phyloP scores from a whole-genome alignment of 2,888 invertebrate species.

The Zaprionus obscuricornis region DNA sequence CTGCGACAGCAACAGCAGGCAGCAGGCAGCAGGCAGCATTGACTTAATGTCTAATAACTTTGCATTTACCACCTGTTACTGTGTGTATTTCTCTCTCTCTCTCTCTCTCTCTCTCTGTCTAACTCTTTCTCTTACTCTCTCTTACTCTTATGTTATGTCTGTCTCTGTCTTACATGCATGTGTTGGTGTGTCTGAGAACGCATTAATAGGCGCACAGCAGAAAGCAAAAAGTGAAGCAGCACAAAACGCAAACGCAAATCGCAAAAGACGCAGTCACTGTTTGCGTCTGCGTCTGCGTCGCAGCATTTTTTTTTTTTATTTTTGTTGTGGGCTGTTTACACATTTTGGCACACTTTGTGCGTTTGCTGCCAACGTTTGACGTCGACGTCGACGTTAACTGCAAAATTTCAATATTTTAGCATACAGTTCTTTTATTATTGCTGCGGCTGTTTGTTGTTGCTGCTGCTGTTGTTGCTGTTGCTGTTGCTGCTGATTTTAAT shows the following conservation, averaged over 20 bases:
- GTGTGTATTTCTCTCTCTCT: conserved; percentile 7
- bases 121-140: too few relatives aligned
- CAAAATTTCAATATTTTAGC: conserved; percentile 52
- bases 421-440: conserved; percentile 11
- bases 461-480: conserved; percentile 25
- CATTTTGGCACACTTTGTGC: conserved; percentile 59
- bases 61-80: conserved; percentile 46
- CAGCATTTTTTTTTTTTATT: not conserved
- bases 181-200: conserved; percentile 12
- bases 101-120: too few relatives aligned
- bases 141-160: too few relatives aligned
- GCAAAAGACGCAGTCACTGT: conserved; percentile 5
- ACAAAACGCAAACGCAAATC: too few relatives aligned
- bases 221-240: conserved; percentile 11
- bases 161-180: too few relatives aligned
- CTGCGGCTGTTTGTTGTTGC: conserved; percentile 5
- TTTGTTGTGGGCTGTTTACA: too few relatives aligned
- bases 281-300: conserved; percentile 17
- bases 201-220: conserved; percentile 59
- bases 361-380: too few relatives aligned
- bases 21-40: conserved; percentile 10
- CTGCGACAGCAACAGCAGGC: conserved; percentile 24
- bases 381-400: conserved; percentile 30
- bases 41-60: conserved; percentile 7
- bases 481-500: conserved; percentile 53